Evolutionary conservation across 2,113 vertebrate species (phyloP).

Genomic region (Stegastes partitus): DNA sequence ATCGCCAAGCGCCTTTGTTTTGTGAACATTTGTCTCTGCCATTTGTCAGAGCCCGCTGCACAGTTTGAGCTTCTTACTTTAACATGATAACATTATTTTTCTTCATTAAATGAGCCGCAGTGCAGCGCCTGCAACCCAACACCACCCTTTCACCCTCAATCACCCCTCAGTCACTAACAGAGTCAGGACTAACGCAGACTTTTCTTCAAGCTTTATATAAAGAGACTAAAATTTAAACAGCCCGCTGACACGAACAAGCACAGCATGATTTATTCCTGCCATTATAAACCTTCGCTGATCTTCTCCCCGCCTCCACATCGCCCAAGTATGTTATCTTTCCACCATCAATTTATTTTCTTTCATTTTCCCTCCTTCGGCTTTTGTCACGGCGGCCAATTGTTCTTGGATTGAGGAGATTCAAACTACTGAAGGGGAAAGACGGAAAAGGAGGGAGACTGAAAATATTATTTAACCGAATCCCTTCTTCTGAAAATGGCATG

Average conservation of each 20-base stretch:
- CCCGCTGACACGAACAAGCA: constrained; percentile 72
- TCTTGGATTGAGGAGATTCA: constrained; percentile 76
- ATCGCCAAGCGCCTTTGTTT: constrained; percentile 55
- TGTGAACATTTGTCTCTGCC: constrained; percentile 67
- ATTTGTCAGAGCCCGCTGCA: constrained; percentile 50
- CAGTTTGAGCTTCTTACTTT: constrained; percentile 61
- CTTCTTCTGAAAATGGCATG: constrained; percentile 20
- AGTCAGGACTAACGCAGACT: constrained; percentile 49
- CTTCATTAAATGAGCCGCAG: constrained; percentile 58
- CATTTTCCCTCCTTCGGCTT: constrained; percentile 58
- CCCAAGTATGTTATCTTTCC: constrained; percentile 84
- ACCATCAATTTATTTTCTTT: constrained; percentile 79
- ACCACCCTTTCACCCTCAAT: constrained; percentile 65
- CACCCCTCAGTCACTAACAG: constrained; percentile 42
- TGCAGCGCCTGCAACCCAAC: constrained; percentile 63
- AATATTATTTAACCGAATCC: constrained; percentile 62
- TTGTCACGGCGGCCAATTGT: constrained; percentile 80
- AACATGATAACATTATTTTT: constrained; percentile 69
- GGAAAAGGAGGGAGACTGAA: constrained; percentile 29
- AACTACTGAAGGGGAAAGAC: constrained; percentile 16
- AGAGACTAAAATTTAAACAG: constrained; percentile 75
- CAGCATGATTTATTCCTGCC: constrained; percentile 84
- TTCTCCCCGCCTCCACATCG: constrained; percentile 70
- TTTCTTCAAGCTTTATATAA: constrained; percentile 62
- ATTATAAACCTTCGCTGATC: constrained; percentile 83